phyloP scores from a whole-genome alignment of 53 echinoderm and acorn worm species.

The Holothuria scabra region DNA sequence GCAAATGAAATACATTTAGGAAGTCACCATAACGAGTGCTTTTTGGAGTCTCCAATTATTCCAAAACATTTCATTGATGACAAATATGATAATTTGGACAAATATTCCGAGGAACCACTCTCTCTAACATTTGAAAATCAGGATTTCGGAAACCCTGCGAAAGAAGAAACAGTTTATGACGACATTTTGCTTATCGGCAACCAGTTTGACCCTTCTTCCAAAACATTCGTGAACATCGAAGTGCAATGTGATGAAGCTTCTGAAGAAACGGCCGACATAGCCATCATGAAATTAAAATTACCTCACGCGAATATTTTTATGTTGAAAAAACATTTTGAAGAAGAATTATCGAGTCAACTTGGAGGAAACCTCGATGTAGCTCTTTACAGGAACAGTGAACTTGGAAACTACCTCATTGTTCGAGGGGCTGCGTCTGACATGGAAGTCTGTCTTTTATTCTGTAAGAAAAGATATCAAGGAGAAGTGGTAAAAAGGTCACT shows the following conservation, averaged over 20 bases:
- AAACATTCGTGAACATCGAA: neutral
- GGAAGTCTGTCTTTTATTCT: neutral
- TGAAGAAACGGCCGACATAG: neutral
- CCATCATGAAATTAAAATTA: constrained; percentile 4
- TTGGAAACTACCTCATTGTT: constrained; percentile 23
- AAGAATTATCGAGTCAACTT: neutral
- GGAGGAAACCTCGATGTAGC: constrained; percentile 12
- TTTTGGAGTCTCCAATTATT: too few species aligned
- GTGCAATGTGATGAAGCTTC: neutral
- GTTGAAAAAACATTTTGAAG: constrained; percentile 18
- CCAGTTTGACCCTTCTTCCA: neutral
- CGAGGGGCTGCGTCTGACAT: neutral
- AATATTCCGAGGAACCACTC: too few species aligned
- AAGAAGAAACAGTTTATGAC: too few species aligned
- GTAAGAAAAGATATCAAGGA: constrained; percentile 10
- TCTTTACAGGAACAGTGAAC: neutral
- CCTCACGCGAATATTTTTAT: constrained; percentile 1
- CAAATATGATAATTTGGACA: too few species aligned
- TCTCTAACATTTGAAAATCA: too few species aligned
- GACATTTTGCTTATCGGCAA: neutral
- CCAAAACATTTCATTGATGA: too few species aligned
- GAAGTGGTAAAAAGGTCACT: neutral
- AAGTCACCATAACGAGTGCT: too few species aligned
- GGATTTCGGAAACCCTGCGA: too few species aligned
- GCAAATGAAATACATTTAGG: too few species aligned